Conservation (phyloP, 2,888 invertebrate genomes). For the Zhengitettix transpicula region DNA sequence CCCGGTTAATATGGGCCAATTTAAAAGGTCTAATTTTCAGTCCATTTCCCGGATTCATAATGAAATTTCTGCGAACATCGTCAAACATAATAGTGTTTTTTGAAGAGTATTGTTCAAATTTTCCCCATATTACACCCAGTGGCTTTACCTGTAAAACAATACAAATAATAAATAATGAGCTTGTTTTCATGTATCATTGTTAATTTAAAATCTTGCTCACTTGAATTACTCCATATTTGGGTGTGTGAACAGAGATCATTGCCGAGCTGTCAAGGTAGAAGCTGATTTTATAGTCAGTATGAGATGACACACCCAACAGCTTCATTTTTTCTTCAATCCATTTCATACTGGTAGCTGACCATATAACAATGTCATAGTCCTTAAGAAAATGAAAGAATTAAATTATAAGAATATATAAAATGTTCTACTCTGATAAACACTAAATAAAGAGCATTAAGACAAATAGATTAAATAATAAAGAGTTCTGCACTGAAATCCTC, state of each 20-base stretch:
- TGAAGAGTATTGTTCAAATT: constrained; percentile 70
- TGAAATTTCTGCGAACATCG: constrained; percentile 85
- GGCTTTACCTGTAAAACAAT: constrained; percentile 61
- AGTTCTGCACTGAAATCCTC: too few relatives aligned
- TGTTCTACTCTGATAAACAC: too few relatives aligned
- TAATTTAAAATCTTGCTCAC: constrained; percentile 33
- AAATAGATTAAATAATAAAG: too few relatives aligned
- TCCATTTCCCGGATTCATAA: constrained; percentile 94
- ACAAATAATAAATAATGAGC: constrained; percentile 6
- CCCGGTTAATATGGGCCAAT: constrained; percentile 76
- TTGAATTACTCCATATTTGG: constrained; percentile 81
- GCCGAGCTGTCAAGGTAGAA: constrained; percentile 84
- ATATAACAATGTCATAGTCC: constrained; percentile 91
- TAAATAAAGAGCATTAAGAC: too few relatives aligned
- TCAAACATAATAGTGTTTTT: constrained; percentile 98
- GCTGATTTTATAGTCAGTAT: constrained; percentile 76
- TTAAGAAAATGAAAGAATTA: constrained; percentile 9
- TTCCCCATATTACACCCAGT: constrained; percentile 92
- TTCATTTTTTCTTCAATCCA: constrained; percentile 98
- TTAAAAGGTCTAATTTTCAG: constrained; percentile 78
- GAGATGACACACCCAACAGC: constrained; percentile 65
- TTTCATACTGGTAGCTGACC: constrained; percentile 97
- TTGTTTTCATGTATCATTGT: background rate
- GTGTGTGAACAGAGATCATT: constrained; percentile 87
- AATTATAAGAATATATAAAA: too few relatives aligned